Evolutionary conservation across 2,888 invertebrate species (phyloP).

Genomic region (Dichetophora obliterata): DNA sequence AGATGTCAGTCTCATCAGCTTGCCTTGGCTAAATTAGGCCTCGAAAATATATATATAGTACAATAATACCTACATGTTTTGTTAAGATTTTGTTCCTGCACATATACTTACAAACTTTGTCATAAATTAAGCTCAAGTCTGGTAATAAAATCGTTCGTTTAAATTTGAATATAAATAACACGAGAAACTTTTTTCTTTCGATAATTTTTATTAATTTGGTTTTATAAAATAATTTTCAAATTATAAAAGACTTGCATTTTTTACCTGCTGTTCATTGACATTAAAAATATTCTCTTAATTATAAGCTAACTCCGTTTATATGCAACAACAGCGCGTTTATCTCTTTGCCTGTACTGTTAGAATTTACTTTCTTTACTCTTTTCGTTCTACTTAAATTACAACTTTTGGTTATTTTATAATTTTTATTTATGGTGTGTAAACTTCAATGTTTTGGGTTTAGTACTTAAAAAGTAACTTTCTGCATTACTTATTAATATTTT

Average conservation of each 20-base stretch:
- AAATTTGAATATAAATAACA: not conserved
- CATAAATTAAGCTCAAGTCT: no score
- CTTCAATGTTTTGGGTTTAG: conserved; percentile 10
- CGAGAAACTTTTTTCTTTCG: not conserved
- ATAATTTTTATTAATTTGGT: conserved; percentile 9
- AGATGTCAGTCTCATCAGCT: not conserved
- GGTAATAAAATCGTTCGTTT: not conserved
- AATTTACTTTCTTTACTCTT: not conserved
- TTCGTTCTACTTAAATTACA: conserved; percentile 24
- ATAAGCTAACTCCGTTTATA: not conserved
- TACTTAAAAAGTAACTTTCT: conserved; percentile 2
- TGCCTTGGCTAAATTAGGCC: no score
- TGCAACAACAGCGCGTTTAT: conserved; percentile 3
- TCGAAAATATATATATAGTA: not conserved
- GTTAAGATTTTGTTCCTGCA: no score
- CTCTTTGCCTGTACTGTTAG: not conserved
- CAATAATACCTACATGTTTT: not conserved
- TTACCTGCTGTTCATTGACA: conserved; percentile 3
- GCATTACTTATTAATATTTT: conserved; percentile 22
- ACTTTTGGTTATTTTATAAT: conserved; percentile 31
- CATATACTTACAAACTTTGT: no score
- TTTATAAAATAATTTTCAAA: conserved; percentile 25
- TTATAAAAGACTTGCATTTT: conserved; percentile 10
- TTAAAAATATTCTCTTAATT: conserved; percentile 5
- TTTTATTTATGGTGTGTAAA: conserved; percentile 16